Evolutionary conservation across 2,797 vertebrate species (phyloP).

Genomic region (Anguilla pacifica): DNA sequence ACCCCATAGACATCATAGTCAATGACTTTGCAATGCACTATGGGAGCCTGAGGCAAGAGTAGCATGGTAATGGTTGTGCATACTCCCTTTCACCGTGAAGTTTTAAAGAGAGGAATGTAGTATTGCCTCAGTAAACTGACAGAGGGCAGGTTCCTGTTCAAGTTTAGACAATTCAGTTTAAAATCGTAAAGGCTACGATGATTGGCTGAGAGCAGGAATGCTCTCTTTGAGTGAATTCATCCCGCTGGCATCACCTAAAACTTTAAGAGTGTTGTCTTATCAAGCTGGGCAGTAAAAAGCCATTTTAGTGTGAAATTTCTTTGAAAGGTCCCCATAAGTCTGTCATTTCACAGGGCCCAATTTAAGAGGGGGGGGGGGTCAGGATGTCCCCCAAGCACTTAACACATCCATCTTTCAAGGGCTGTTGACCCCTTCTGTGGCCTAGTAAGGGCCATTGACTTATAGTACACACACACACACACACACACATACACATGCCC

Average conservation of each 20-base stretch:
- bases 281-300: background rate
- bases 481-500: background rate
- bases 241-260: background rate
- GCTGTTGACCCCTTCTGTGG: background rate
- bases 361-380: too few relatives aligned
- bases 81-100: too few relatives aligned
- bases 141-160: too few relatives aligned
- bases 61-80: background rate
- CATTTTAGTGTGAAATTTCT: background rate
- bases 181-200: background rate
- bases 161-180: background rate
- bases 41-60: background rate
- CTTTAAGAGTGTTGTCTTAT: background rate
- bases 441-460: too few relatives aligned
- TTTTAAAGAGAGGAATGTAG: background rate
- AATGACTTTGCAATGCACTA: background rate
- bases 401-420: background rate
- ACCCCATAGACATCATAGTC: background rate
- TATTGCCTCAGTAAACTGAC: background rate
- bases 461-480: background rate
- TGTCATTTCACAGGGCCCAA: background rate
- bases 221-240: background rate
- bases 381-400: background rate
- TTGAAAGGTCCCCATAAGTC: background rate
- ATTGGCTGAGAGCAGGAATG: background rate